A percentile compares a stretch with the other conserved stretches of the same genome.
Evolutionary conservation across 2,797 vertebrate species (phyloP).

Genomic region (Pipistrellus pygmaeus): DNA sequence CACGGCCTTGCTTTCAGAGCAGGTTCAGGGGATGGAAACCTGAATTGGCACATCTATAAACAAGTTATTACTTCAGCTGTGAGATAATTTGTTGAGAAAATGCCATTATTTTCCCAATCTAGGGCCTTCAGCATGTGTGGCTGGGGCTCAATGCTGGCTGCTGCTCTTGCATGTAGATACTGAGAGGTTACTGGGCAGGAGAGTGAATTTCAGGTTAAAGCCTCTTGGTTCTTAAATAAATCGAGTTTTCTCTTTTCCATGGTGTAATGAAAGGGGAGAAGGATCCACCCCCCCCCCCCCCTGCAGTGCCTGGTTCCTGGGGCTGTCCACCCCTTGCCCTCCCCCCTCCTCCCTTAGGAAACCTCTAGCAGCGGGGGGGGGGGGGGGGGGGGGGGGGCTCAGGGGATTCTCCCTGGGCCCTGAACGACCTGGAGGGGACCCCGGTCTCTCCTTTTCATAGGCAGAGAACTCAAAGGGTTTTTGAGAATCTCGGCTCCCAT

Average conservation of each 20-base stretch:
- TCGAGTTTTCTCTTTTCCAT: conserved; percentile 62
- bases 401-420: not conserved
- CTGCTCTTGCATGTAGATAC: conserved; percentile 26
- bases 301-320: not conserved
- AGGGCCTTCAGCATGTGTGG: not conserved
- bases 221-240: conserved; percentile 73
- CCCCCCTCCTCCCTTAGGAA: not conserved
- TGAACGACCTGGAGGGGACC: not conserved
- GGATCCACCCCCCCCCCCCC: not conserved
- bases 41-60: conserved; percentile 77
- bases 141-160: not conserved
- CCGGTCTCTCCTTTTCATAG: not conserved
- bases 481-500: not conserved
- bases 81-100: conserved; percentile 75
- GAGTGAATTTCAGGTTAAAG: conserved; percentile 51
- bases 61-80: conserved; percentile 68
- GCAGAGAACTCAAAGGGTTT: not conserved
- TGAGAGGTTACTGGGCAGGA: not conserved
- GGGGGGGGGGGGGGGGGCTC: not conserved
- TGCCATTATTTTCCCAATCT: conserved; percentile 67
- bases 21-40: conserved; percentile 65
- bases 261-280: not conserved
- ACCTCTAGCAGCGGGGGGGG: not conserved
- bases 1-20: conserved; percentile 31
- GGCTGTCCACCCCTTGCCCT: too few relatives aligned